Conservation (phyloP, 2,797 vertebrate genomes). For the Lepilemur septentrionalis region DNA sequence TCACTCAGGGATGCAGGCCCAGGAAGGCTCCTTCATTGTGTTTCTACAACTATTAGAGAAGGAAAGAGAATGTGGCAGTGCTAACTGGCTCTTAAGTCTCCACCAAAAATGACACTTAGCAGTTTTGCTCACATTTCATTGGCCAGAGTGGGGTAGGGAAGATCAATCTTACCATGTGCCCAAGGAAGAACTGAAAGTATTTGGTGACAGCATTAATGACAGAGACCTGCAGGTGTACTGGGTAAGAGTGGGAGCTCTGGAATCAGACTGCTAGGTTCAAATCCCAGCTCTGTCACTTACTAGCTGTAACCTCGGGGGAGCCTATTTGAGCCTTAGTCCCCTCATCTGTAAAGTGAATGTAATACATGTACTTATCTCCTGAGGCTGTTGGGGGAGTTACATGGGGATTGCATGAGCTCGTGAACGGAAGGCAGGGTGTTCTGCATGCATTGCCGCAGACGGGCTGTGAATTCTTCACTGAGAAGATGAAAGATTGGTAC, state of each 20-base stretch:
- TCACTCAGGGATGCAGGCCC: not conserved
- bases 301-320: not conserved
- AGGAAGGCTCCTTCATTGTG: not conserved
- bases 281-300: not conserved
- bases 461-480: not conserved
- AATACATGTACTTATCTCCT: not conserved
- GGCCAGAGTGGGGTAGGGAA: not conserved
- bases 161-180: not conserved
- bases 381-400: not conserved
- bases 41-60: not conserved
- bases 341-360: not conserved
- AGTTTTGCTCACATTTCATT: not conserved
- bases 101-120: not conserved
- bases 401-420: not conserved
- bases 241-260: not conserved
- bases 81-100: not conserved
- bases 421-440: not conserved
- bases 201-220: not conserved
- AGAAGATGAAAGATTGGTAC: not conserved
- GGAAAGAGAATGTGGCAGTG: not conserved
- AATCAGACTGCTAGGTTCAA: not conserved
- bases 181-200: not conserved
- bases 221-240: not conserved
- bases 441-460: not conserved
- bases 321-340: not conserved